phyloP scores from a whole-genome alignment of 1,140 invertebrate species.

The Papilio xuthus region DNA sequence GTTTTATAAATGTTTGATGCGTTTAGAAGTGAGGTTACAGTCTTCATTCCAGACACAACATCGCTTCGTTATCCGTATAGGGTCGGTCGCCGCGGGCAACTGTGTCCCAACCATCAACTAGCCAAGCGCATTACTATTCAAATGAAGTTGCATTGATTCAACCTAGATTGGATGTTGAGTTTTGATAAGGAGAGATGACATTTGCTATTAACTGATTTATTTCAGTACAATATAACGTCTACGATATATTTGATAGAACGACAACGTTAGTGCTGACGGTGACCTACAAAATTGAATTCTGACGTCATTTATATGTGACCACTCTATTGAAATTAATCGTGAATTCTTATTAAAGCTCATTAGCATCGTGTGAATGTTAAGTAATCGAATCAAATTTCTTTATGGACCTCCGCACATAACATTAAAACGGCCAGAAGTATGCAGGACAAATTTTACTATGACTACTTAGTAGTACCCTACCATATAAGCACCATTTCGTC shows the following conservation, averaged over 20 bases:
- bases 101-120: conserved; percentile 31
- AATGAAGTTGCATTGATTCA: conserved; percentile 35
- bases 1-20: neutral
- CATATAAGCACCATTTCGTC: too few relatives aligned
- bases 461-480: too few relatives aligned
- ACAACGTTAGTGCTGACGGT: neutral
- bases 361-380: too few relatives aligned
- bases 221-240: neutral
- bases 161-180: conserved; percentile 13
- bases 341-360: too few relatives aligned
- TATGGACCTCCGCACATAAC: too few relatives aligned
- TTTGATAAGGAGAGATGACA: conserved; percentile 15
- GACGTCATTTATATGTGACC: neutral
- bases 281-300: neutral
- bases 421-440: too few relatives aligned
- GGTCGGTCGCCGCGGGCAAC: conserved; percentile 35
- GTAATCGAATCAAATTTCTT: too few relatives aligned
- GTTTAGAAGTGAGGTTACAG: neutral
- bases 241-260: neutral
- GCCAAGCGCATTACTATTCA: conserved; percentile 14
- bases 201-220: conserved; percentile 3
- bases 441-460: too few relatives aligned
- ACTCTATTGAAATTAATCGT: neutral
- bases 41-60: conserved; percentile 24
- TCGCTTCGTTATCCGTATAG: conserved; percentile 41